Conservation (phyloP, 2,888 invertebrate genomes). For the Stenchaetothrips biformis region DNA sequence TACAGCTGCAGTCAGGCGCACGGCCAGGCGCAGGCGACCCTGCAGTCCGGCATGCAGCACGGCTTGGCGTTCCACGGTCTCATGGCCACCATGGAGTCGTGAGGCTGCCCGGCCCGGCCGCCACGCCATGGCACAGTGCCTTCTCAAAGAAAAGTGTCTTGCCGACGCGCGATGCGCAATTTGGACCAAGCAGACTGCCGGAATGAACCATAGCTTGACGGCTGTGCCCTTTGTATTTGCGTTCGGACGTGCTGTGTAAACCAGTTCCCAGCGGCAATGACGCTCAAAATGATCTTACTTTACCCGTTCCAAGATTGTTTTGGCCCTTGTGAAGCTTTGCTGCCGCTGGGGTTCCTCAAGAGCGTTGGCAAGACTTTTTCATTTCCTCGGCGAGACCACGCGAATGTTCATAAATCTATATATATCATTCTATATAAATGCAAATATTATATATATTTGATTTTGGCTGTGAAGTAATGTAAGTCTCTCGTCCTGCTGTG, state of each 20-base stretch:
- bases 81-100: slow-evolving; percentile 22
- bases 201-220: too few relatives aligned
- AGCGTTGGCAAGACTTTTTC: not conserved
- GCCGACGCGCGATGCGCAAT: not conserved
- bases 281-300: not conserved
- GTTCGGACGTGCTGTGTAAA: too few relatives aligned
- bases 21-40: not conserved
- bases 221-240: too few relatives aligned
- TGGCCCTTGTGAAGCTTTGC: not conserved
- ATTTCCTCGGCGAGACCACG: slow-evolving; percentile 4
- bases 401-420: slow-evolving; percentile 19
- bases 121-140: not conserved
- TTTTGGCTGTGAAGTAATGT: slow-evolving; percentile 20
- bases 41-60: not conserved
- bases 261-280: not conserved
- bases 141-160: not conserved
- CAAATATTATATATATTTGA: slow-evolving; percentile 4
- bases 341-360: not conserved
- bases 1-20: slow-evolving; percentile 13
- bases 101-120: not conserved
- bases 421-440: slow-evolving; percentile 6
- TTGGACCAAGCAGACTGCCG: too few relatives aligned
- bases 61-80: not conserved
- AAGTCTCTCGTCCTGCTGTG: slow-evolving; percentile 24
- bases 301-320: not conserved